Evolutionary conservation across 2,113 vertebrate species (phyloP), one percentile per base, ranked within the genome.

Genomic region (Tragulus kanchil): DNA sequence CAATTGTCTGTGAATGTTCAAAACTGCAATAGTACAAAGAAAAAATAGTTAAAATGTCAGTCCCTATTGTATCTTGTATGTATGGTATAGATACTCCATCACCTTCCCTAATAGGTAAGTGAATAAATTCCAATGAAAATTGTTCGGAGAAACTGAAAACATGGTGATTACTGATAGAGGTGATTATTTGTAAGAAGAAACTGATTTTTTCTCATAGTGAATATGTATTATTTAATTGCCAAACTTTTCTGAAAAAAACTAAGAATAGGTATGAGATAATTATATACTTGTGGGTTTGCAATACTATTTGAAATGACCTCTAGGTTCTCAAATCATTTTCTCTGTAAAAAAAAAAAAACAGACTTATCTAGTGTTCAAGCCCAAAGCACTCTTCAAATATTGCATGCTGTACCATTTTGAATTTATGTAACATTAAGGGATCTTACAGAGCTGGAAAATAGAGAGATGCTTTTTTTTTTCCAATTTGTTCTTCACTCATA

Each of bases 381-480:
- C 97, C 97, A 96, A 98, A 97, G 90, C 21, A 28, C 95, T 98
- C 97, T 97, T 97, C 98, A 98, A 97, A 98, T 97, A 97, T 78
- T 97, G 96, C 94, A 97, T 89, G 89, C 84, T 96, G n/a, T 91
- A 90, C 84, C 94, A 95, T 98, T 98, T 96, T 97, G 95, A 98
- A 97, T 98, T 97, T 98, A 97, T 98, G 95, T 97, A 98, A 98
- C 91, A 97, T 98, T 98, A 98, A 98, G 81, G 90, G 94, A 97
- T 97, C 94, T 98, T 98, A 98, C 92, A 98, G 97, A 98, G 95
- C 97, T 98, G 95, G 97, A 98, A 99, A 98, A 98, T 97, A 98
- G 94, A 98, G 93, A 98, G 78, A 95, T 77, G 59, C 23, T 21
- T 5, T 81, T 89, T 91, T 90, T 93, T 92, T 88, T 69, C 90